phyloP scores from a whole-genome alignment of 2,113 vertebrate species.

The Embiotoca jacksoni region DNA sequence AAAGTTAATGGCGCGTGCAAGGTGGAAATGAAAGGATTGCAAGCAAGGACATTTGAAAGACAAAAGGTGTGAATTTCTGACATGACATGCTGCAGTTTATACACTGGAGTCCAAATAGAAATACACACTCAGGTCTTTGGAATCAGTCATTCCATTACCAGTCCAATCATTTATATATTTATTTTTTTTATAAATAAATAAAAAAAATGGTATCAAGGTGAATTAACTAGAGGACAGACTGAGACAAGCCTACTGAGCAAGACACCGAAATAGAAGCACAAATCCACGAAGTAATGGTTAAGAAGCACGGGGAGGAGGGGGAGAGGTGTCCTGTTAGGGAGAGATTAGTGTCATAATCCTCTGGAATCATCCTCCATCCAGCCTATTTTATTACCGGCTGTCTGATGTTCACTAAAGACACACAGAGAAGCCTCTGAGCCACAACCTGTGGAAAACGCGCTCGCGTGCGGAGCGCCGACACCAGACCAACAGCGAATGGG shows the following conservation, averaged over 20 bases:
- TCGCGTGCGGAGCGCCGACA: not conserved
- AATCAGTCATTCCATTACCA: conserved; percentile 1
- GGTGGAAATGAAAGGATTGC: not conserved
- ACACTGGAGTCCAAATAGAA: not conserved
- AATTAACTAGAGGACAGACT: conserved; percentile 8
- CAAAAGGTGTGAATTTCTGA: not conserved
- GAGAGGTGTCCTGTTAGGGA: conserved; percentile 53
- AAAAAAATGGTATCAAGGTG: conserved; percentile 12
- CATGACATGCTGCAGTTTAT: not conserved
- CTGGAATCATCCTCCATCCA: conserved; percentile 56
- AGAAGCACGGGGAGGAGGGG: conserved; percentile 26
- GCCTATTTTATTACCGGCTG: conserved; percentile 50
- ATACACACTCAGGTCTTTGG: not conserved
- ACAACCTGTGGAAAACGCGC: conserved; percentile 13
- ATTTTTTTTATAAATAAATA: not conserved
- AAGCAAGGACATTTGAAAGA: not conserved
- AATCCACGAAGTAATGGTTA: conserved; percentile 22
- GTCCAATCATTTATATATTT: not conserved
- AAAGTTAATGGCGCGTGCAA: not conserved
- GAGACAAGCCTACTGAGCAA: not conserved
- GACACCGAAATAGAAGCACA: conserved; percentile 4
- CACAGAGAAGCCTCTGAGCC: conserved; percentile 25
- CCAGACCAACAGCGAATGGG: conserved; percentile 12
- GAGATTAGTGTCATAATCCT: conserved; percentile 70
- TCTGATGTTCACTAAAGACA: conserved; percentile 57